Conservation (phyloP, 2,888 invertebrate species). For the Stomorhina lunata region DNA sequence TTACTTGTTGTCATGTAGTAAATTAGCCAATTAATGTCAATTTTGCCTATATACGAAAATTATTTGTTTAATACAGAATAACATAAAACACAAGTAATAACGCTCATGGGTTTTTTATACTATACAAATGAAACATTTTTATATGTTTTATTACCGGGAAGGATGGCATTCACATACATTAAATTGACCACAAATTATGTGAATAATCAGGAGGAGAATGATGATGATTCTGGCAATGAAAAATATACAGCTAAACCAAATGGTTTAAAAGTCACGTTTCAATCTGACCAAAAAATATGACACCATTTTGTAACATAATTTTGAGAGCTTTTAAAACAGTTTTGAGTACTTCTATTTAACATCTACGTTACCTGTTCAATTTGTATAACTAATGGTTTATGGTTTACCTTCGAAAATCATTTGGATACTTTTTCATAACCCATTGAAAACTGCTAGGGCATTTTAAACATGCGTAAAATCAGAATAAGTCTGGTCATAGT, state of each 20-base stretch:
- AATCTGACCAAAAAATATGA: conserved; percentile 33
- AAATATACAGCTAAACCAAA: not conserved
- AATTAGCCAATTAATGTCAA: not conserved
- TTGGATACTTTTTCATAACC: too few species aligned
- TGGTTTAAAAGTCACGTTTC: conserved; percentile 54
- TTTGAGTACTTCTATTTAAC: conserved; percentile 4
- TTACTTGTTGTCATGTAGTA: conserved; percentile 13
- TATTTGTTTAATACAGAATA: conserved; percentile 2
- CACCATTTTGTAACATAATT: conserved; percentile 20
- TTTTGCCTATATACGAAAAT: not conserved
- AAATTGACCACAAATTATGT: conserved; percentile 35
- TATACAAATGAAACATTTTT: not conserved
- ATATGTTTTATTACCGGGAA: not conserved
- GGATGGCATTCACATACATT: not conserved
- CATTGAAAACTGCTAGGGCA: too few species aligned
- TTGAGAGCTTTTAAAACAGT: not conserved
- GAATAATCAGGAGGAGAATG: not conserved
- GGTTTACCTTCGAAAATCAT: conserved; percentile 12
- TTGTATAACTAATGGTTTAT: not conserved
- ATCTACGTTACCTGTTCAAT: not conserved
- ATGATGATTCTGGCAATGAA: too few species aligned
- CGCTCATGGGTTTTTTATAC: not conserved
- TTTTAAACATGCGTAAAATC: not conserved
- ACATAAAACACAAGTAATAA: not conserved
- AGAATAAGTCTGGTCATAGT: too few species aligned